A percentile compares a stretch with the other conserved stretches of the same genome.
Conservation (phyloP, 2,113 vertebrate genomes). For the Peromyscus californicus region DNA sequence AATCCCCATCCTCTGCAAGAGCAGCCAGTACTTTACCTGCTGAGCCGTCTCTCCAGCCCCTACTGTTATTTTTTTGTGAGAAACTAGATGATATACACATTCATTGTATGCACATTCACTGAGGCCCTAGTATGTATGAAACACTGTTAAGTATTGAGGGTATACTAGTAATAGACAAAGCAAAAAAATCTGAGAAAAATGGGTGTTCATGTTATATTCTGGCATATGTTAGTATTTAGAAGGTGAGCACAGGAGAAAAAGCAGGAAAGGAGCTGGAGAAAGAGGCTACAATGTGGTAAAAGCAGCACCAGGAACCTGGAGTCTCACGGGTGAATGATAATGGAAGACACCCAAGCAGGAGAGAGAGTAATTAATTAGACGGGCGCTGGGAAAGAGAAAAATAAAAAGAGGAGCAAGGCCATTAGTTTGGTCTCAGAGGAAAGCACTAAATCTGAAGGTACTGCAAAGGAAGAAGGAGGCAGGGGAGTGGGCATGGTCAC, state of each 20-base stretch:
- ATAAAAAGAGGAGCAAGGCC: too few species aligned
- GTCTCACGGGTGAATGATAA: neutral
- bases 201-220: neutral
- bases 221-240: neutral
- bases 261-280: neutral
- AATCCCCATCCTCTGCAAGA: neutral
- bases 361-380: neutral
- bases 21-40: neutral
- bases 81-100: neutral
- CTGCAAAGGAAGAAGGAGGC: neutral
- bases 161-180: neutral
- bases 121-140: neutral
- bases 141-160: neutral
- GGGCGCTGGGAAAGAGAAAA: neutral
- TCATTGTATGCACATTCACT: neutral
- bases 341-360: neutral
- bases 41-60: too few species aligned
- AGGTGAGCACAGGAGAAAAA: neutral
- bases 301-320: neutral
- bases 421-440: neutral
- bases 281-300: neutral
- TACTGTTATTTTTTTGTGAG: neutral
- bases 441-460: neutral
- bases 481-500: neutral
- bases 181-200: constrained; percentile 11